phyloP scores from a whole-genome alignment of 2,888 invertebrate genomes.

The Apodemia zela region DNA sequence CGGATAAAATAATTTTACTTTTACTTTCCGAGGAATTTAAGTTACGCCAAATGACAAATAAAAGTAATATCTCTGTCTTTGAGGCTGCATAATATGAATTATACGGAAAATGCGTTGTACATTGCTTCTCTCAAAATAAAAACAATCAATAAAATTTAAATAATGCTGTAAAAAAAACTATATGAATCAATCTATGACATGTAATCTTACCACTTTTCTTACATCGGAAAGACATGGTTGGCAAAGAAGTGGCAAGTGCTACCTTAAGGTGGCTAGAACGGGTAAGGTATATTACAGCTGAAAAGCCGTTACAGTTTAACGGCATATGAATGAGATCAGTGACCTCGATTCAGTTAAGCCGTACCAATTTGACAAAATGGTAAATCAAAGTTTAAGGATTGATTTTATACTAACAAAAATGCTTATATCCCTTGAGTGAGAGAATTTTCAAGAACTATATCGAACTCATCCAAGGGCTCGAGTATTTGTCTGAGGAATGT shows the following conservation, averaged over 20 bases:
- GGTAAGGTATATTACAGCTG: neutral
- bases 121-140: neutral
- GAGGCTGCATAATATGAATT: too few relatives aligned
- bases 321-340: neutral
- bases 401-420: neutral
- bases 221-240: neutral
- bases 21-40: too few relatives aligned
- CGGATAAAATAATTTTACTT: too few relatives aligned
- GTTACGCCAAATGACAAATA: too few relatives aligned
- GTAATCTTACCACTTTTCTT: neutral
- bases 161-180: neutral
- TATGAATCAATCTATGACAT: neutral
- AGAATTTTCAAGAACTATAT: conserved; percentile 92
- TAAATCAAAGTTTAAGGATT: neutral
- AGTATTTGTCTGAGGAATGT: conserved; percentile 95
- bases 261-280: neutral
- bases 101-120: too few relatives aligned
- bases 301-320: neutral
- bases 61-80: too few relatives aligned
- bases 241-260: neutral
- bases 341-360: neutral
- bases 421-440: conserved; percentile 83
- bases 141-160: neutral
- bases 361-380: neutral
- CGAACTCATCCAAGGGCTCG: conserved; percentile 93